Evolutionary conservation across 2,888 invertebrate genomes (phyloP).

Genomic region (Ditula angustiorana): DNA sequence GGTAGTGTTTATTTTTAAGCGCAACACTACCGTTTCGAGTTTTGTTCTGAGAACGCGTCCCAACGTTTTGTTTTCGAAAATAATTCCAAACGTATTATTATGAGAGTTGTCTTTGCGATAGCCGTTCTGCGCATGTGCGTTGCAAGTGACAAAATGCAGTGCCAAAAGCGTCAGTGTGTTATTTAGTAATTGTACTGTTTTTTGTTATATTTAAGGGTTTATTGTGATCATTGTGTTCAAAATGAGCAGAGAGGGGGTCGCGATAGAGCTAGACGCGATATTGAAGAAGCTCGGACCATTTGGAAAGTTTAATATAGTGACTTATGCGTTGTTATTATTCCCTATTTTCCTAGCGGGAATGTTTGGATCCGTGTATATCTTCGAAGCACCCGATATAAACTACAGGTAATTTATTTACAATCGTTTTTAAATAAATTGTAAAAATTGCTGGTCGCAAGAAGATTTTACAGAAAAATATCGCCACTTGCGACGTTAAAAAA

Average conservation of each 20-base stretch:
- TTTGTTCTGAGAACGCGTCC: constrained; percentile 27
- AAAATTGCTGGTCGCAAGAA: not conserved
- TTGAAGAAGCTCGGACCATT: constrained; percentile 72
- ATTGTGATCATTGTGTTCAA: constrained; percentile 45
- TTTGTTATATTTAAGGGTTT: constrained; percentile 47
- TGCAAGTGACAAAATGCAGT: constrained; percentile 30
- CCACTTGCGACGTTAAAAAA: not conserved
- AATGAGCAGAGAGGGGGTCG: constrained; percentile 59
- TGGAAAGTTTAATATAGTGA: constrained; percentile 73
- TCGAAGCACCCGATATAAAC: constrained; percentile 71
- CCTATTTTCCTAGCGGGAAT: constrained; percentile 79
- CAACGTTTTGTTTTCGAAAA: constrained; percentile 15
- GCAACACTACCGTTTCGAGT: constrained; percentile 24
- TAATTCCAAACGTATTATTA: not conserved
- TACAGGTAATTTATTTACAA: constrained; percentile 64
- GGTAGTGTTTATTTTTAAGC: constrained; percentile 34
- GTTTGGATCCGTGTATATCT: constrained; percentile 75
- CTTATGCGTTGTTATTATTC: constrained; percentile 72
- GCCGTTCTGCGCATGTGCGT: constrained; percentile 23
- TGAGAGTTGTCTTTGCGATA: not conserved
- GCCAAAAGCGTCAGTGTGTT: constrained; percentile 3
- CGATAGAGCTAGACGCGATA: constrained; percentile 67
- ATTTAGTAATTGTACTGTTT: constrained; percentile 31
- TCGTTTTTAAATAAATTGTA: constrained; percentile 2
- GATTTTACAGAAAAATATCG: not conserved